Evolutionary conservation across 1,140 invertebrate species (phyloP).

Genomic region (Platyscapa corneri): DNA sequence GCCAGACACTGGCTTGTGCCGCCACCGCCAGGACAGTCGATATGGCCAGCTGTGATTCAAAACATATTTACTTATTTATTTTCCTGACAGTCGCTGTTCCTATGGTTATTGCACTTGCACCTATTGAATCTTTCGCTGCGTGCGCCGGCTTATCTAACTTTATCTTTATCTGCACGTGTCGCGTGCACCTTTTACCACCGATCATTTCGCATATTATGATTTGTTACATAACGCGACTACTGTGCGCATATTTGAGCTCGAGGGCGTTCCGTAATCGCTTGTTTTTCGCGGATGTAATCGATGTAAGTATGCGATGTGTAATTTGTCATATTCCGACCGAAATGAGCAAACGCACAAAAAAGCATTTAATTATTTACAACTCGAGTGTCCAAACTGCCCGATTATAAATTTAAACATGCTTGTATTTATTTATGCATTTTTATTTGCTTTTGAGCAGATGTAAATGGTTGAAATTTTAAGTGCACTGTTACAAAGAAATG

Average conservation of each 20-base stretch:
- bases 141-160: neutral
- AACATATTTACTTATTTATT: slow-evolving; percentile 7
- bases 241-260: neutral
- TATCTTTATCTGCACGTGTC: neutral
- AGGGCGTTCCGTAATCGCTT: neutral
- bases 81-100: neutral
- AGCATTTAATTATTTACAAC: neutral
- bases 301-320: neutral
- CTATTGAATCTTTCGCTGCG: neutral
- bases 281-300: neutral
- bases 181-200: neutral
- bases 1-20: slow-evolving; percentile 57
- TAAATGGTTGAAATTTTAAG: no score
- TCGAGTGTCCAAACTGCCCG: no score
- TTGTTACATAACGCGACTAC: neutral
- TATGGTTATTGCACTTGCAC: no score
- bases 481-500: no score
- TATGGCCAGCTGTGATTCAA: slow-evolving; percentile 53
- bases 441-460: no score
- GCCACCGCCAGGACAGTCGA: slow-evolving; percentile 46
- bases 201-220: neutral
- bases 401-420: no score
- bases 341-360: neutral
- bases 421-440: no score
- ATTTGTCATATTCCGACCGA: neutral